Conservation (phyloP, 2,113 vertebrate genomes). For the Henicopernis longicauda region DNA sequence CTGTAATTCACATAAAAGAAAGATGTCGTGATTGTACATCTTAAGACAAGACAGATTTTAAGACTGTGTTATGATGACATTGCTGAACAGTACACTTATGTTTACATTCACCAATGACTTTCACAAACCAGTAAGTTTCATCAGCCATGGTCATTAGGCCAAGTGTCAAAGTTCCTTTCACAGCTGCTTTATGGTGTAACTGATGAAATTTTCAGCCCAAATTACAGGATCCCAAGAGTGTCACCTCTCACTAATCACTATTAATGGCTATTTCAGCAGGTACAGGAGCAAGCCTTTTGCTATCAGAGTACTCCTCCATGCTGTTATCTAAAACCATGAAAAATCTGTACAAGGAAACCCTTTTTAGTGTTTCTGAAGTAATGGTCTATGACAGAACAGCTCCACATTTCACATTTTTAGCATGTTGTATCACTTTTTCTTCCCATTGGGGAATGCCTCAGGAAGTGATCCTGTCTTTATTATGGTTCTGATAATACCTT, state of each 20-base stretch:
- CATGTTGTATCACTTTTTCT: neutral
- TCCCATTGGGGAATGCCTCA: neutral
- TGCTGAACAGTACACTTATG: neutral
- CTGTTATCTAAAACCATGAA: neutral
- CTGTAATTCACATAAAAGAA: neutral
- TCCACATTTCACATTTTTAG: neutral
- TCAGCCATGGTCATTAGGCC: neutral
- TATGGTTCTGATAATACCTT: neutral
- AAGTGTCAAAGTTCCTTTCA: neutral
- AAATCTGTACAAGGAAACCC: neutral
- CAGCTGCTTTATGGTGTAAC: neutral
- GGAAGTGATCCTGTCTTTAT: neutral
- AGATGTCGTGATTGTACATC: neutral
- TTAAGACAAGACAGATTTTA: neutral
- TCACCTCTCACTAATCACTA: neutral
- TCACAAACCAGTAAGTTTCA: neutral
- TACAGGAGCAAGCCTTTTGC: neutral
- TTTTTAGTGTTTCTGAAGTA: neutral
- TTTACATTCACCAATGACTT: slow-evolving; percentile 1
- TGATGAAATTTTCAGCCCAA: neutral
- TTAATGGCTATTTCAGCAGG: neutral
- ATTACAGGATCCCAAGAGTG: neutral
- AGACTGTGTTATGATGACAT: neutral
- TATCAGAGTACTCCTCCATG: neutral
- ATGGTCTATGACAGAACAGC: neutral